Conservation (phyloP, 1,140 invertebrate genomes). For the Anthonomus grandis region DNA sequence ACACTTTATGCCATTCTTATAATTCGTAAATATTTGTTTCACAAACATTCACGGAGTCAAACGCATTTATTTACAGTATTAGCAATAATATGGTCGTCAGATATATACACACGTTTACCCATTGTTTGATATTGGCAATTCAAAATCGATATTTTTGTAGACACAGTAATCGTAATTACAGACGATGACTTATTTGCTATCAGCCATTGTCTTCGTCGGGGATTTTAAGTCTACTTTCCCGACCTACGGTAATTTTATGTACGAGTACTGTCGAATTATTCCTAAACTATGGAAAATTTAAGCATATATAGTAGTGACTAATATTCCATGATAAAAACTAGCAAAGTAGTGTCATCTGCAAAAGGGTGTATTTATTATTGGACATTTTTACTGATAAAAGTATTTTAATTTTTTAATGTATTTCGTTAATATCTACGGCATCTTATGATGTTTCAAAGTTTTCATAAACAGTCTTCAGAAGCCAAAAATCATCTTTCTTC, state of each 20-base stretch:
- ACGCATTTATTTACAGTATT: conserved; percentile 26
- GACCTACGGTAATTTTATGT: conserved; percentile 13
- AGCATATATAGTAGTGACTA: too few relatives aligned
- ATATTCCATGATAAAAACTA: too few relatives aligned
- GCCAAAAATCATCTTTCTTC: too few relatives aligned
- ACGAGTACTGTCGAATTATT: too few relatives aligned
- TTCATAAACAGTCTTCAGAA: too few relatives aligned
- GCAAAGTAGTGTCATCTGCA: too few relatives aligned
- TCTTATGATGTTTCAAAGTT: too few relatives aligned
- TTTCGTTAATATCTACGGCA: too few relatives aligned
- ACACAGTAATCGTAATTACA: conserved; percentile 20
- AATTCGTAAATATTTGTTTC: conserved; percentile 23
- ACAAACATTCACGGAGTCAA: conserved; percentile 22
- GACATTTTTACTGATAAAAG: too few relatives aligned
- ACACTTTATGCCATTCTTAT: conserved; percentile 19
- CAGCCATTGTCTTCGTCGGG: conserved; percentile 11
- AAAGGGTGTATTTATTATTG: too few relatives aligned
- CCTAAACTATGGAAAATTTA: too few relatives aligned
- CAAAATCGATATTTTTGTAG: conserved; percentile 24
- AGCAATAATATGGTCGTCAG: conserved; percentile 23
- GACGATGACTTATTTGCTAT: conserved; percentile 5
- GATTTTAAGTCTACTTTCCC: conserved; percentile 4
- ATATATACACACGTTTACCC: background rate
- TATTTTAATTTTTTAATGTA: too few relatives aligned
- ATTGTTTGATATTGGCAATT: conserved; percentile 19